Percentiles rank a stretch among this genome's conserved stretches.
These are phyloP conservation scores for Lepidochrysops patricia DNA, from an alignment of 2,888 invertebrate species.

Conservation along the genomic window DNA sequence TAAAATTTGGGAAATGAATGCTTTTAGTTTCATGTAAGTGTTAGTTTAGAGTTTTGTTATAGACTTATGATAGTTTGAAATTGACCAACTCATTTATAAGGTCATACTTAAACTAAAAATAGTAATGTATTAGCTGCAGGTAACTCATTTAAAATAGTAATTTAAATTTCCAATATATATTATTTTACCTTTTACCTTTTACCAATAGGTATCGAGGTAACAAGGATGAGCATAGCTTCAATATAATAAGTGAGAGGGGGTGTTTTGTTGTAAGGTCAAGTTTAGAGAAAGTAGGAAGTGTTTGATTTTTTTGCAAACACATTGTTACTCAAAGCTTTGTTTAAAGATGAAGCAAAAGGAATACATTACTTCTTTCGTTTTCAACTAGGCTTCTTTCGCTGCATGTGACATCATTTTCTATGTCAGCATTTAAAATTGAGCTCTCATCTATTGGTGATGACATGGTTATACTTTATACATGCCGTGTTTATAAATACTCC, in stretches of 20 bases:
- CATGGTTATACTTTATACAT: constrained; percentile 41
- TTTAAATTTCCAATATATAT: too few relatives aligned
- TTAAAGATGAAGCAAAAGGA: neutral
- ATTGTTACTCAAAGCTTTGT: neutral
- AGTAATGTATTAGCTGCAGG: too few relatives aligned
- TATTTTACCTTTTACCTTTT: too few relatives aligned
- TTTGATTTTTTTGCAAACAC: neutral
- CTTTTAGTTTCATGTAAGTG: too few relatives aligned
- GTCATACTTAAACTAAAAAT: too few relatives aligned
- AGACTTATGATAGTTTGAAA: too few relatives aligned
- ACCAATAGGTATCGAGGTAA: neutral
- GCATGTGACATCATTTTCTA: constrained; percentile 57
- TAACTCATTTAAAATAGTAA: too few relatives aligned
- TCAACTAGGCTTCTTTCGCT: constrained; percentile 52
- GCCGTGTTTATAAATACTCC: constrained; percentile 16
- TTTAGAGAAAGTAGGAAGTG: neutral
- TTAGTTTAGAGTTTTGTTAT: too few relatives aligned
- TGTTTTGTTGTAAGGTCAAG: neutral
- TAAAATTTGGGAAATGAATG: too few relatives aligned
- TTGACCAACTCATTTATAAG: too few relatives aligned
- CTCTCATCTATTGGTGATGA: constrained; percentile 56
- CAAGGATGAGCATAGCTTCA: neutral
- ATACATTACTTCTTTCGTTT: constrained; percentile 42
- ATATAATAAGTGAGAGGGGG: neutral
- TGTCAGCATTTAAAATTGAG: constrained; percentile 60